phyloP scores from a whole-genome alignment of 64 coral and sea anemone species.

The Stylophora pistillata region DNA sequence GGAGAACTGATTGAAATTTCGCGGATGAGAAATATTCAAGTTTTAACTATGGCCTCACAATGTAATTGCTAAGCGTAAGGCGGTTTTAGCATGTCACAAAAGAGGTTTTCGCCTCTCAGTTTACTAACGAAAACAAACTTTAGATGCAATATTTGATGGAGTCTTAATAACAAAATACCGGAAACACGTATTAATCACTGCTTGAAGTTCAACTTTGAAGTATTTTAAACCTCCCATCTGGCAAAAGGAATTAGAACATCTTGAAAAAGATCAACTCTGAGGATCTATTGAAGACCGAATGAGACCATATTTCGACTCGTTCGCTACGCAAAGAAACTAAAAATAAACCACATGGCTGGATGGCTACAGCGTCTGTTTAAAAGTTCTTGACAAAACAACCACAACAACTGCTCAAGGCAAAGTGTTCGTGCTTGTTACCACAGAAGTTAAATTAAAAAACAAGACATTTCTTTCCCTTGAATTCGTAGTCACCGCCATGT shows the following conservation, averaged over 20 bases:
- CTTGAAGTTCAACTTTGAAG: neutral
- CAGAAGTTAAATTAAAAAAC: neutral
- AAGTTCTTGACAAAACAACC: neutral
- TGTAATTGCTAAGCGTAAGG: no score
- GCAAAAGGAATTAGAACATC: neutral
- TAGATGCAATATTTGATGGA: neutral
- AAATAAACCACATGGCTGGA: neutral
- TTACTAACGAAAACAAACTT: neutral
- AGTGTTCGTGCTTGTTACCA: neutral
- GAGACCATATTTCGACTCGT: neutral
- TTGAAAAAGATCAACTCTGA: neutral
- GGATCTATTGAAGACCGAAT: neutral
- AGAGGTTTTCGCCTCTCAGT: neutral
- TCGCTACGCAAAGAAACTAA: neutral
- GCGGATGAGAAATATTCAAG: no score
- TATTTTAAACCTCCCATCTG: neutral
- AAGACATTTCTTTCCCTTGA: neutral
- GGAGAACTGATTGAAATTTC: no score
- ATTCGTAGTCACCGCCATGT: neutral
- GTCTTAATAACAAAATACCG: neutral
- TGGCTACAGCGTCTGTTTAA: neutral
- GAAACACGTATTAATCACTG: conserved; percentile 1
- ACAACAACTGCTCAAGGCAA: neutral
- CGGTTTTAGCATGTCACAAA: neutral
- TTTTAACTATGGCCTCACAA: no score